phyloP scores from a whole-genome alignment of 1,140 invertebrate species.

The Rhopalosiphum padi region DNA sequence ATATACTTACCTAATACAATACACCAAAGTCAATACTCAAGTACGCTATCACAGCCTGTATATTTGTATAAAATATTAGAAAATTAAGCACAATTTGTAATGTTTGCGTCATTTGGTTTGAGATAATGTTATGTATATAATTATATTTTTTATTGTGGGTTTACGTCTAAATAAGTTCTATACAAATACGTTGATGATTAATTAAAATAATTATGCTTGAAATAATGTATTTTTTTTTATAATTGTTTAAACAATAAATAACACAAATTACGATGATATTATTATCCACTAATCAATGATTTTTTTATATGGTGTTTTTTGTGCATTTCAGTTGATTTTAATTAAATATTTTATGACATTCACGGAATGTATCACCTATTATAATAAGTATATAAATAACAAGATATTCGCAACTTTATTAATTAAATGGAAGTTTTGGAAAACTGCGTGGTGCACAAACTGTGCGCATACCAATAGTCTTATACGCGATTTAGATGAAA shows the following conservation, averaged over 20 bases:
- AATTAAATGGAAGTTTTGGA: constrained; percentile 3
- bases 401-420: constrained; percentile 20
- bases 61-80: background rate
- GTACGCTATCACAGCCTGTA: background rate
- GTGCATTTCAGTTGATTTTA: background rate
- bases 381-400: constrained; percentile 20
- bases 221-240: background rate
- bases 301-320: background rate
- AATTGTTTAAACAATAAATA: background rate
- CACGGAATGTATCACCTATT: background rate
- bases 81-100: background rate
- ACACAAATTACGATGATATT: background rate
- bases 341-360: constrained; percentile 36
- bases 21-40: background rate
- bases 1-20: background rate
- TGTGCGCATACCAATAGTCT: background rate
- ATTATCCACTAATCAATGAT: background rate
- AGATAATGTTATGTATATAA: background rate
- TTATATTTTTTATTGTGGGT: background rate
- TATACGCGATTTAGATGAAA: background rate
- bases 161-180: too few relatives aligned
- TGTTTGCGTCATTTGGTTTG: background rate
- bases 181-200: too few relatives aligned
- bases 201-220: too few relatives aligned
- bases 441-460: background rate